Evolutionary conservation across 2,113 vertebrate genomes (phyloP).

Genomic region (Rhinolophus sinicus): DNA sequence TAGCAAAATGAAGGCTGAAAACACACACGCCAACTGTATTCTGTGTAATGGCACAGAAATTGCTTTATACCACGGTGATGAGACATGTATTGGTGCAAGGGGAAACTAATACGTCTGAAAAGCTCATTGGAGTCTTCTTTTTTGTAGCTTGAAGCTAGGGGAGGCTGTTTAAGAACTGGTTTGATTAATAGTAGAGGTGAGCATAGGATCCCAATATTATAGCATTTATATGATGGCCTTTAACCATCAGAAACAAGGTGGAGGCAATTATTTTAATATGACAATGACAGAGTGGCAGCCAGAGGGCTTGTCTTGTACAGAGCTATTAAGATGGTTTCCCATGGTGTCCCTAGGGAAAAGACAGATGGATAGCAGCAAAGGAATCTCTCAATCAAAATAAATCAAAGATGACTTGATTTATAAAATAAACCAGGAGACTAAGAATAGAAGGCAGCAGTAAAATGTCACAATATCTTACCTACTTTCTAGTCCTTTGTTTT

Average conservation of each 20-base stretch:
- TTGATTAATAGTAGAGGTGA: background rate
- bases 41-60: background rate
- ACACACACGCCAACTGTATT: background rate
- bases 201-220: background rate
- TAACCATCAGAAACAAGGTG: background rate
- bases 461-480: background rate
- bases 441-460: background rate
- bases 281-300: background rate
- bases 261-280: background rate
- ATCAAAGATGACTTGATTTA: background rate
- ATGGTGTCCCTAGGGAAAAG: background rate
- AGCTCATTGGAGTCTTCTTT: background rate
- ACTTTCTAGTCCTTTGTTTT: background rate
- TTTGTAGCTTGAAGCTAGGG: background rate
- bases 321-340: background rate
- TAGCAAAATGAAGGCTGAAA: background rate
- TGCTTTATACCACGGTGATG: background rate
- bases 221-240: background rate
- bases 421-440: background rate
- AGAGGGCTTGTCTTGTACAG: background rate
- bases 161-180: background rate
- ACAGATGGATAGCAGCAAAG: background rate
- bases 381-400: background rate
- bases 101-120: accelerated
- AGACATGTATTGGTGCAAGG: background rate